Evolutionary conservation across 2,888 invertebrate species (phyloP).

Genomic region (Hypena proboscidalis): DNA sequence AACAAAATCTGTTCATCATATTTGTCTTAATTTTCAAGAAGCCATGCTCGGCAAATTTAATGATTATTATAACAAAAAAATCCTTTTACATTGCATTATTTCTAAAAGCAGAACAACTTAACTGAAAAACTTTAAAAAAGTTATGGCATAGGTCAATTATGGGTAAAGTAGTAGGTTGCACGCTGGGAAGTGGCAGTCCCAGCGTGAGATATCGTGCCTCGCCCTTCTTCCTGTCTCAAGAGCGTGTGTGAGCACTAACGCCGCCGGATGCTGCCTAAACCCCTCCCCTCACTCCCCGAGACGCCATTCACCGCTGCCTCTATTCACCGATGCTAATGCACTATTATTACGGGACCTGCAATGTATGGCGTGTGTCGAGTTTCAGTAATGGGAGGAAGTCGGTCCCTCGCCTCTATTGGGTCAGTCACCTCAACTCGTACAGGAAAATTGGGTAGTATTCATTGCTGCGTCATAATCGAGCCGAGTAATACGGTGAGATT

Average conservation of each 20-base stretch:
- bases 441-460: constrained; percentile 5
- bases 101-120: too few relatives aligned
- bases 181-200: neutral
- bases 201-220: constrained; percentile 7
- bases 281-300: constrained; percentile 1
- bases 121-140: too few relatives aligned
- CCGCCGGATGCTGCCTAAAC: constrained; percentile 14
- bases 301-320: constrained; percentile 11
- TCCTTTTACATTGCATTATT: too few relatives aligned
- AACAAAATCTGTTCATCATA: too few relatives aligned
- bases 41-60: too few relatives aligned
- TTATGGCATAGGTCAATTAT: too few relatives aligned
- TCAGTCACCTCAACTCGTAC: constrained; percentile 30
- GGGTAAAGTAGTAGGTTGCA: too few relatives aligned
- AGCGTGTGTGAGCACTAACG: constrained; percentile 6
- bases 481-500: neutral
- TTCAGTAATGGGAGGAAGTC: constrained; percentile 32
- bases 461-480: constrained; percentile 6
- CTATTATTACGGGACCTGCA: constrained; percentile 15
- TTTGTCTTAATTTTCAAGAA: too few relatives aligned
- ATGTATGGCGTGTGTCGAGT: constrained; percentile 20
- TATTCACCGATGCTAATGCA: constrained; percentile 13
- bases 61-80: too few relatives aligned
- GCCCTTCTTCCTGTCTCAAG: constrained; percentile 13
- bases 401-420: constrained; percentile 21